Percentiles rank a stretch among this genome's conserved stretches.
These are phyloP conservation scores for Meandrina meandrites DNA, from an alignment of 92 coral and sea anemone species.

Conservation along the genomic window DNA sequence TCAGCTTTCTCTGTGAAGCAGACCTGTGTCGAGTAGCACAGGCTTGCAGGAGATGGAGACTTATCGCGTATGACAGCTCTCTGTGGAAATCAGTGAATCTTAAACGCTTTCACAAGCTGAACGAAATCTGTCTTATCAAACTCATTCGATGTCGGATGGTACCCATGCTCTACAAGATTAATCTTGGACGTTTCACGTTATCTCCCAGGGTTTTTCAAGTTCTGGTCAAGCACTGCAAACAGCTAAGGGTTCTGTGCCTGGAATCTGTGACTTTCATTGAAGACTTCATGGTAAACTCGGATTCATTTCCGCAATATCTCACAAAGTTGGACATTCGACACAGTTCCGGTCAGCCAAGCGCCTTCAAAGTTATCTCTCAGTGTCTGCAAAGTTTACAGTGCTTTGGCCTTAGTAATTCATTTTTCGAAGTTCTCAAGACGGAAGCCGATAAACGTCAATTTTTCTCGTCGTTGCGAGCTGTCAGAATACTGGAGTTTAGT, in stretches of 20 bases:
- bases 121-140: conserved; percentile 72
- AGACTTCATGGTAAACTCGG: conserved; percentile 43
- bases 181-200: conserved; percentile 76
- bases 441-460: conserved; percentile 42
- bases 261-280: conserved; percentile 76
- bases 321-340: conserved; percentile 81
- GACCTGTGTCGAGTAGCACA: conserved; percentile 74
- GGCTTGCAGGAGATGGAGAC: conserved; percentile 79
- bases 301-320: conserved; percentile 76
- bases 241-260: conserved; percentile 66
- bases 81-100: conserved; percentile 82
- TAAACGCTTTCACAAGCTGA: conserved; percentile 69
- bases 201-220: conserved; percentile 77
- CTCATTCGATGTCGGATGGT: conserved; percentile 74
- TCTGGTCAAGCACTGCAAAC: conserved; percentile 69
- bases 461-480: conserved; percentile 53
- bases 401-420: conserved; percentile 75
- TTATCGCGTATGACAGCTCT: conserved; percentile 84
- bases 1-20: conserved; percentile 62
- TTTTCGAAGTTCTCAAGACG: conserved; percentile 55
- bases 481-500: conserved; percentile 81
- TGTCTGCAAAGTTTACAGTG: conserved; percentile 59
- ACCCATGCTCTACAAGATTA: conserved; percentile 64
- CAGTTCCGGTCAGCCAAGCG: conserved; percentile 78
- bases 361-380: conserved; percentile 66